Evolutionary conservation across 2,888 invertebrate genomes (phyloP), one percentile per base, ranked within the genome.

Genomic region (Dolichomitus sp.): DNA sequence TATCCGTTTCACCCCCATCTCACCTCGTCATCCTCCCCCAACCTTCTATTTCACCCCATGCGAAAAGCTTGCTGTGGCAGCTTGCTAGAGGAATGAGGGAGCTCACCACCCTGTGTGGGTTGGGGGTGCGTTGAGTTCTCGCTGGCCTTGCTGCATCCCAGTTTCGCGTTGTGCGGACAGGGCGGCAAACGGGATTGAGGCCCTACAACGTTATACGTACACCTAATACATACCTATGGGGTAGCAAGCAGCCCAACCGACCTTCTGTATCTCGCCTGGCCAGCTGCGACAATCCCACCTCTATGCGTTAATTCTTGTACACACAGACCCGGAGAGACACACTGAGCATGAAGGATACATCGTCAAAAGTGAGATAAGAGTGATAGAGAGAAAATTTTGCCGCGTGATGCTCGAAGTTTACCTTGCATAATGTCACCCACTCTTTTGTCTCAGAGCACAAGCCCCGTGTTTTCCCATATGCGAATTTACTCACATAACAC

Each of bases 221-320:
- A 37, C 70, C 57, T 61, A 48, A 75, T 75, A 66, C 52, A 65
- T 72, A n/a, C 52, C 23, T 59, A 69, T 45, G 6, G 11, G 59
- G 14, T 42, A 42, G 57, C 66, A 42, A 42, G 57, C 66, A 42
- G 33, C 19, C 72, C 52, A 54, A 72, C 70, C 88, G 87, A 88
- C 87, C 91, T 91, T 89, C 91, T 91, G 89, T 90, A 89, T 90
- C 89, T 90, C 89, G 88, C 86, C 89, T 81, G 87, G 81, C 91
- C 91, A 91, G 91, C 91, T 91, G 91, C 90, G 90, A 91, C 90
- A 90, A 89, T 91, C 90, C 90, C 91, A 90, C 88, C 91, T 91
- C 89, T 89, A 84, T 89, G 88, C 90, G 89, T 91, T 92, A 90
- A 91, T 90, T 89, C 89, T 87, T 89, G 87, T 89, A 89, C 87